Evolutionary conservation across 2,797 vertebrate species (phyloP), one percentile per base, ranked within the genome.

Genomic region (Tolypeutes matacus): DNA sequence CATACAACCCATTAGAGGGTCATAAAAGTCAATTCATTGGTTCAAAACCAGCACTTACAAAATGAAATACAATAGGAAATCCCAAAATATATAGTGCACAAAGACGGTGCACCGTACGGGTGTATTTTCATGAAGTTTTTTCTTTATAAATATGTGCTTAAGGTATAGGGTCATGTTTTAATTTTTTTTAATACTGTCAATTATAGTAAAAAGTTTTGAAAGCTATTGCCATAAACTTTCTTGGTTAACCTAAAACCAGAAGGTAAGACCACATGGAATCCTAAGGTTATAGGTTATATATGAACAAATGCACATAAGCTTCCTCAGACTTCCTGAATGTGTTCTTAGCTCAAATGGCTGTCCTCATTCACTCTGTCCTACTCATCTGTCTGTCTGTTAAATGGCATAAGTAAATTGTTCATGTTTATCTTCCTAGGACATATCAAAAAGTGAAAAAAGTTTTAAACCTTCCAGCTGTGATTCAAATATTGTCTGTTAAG

Each of bases 31-130:
- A 88, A 31, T 56, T 92, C 62, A 80, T 36, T 60, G 75, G 31
- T 62, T 86, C 53, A 88, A 78, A 93, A 95, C 17, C n/a, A 86
- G 89, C 75, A 78, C 69, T 95, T 94, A 42, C 14, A 86, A 53
- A 83, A n/a, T 80, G 46, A 86, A 86, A 82, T 70, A n/a, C 29
- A 83, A 5, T 62, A 69, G 23, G 31, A 51, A 49, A 67, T 67
- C 60, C 64, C 46, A 67, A 62, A 90, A 58, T 80, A 60, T 80
- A 60, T 27, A 77, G 9, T 84, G 58, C 76, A 93, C 15, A 51
- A 7, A 76, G 23, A 83, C 51, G 31, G 12, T 49, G 2, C 60
- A 84, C 29, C 60, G 62, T 73, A 58, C 5, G 14, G 46, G 25
- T 51, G 3, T 27, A 34, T 39, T 60, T 69, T 65, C 53, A 64